Conservation (phyloP, 92 coral and sea anemone genomes). For the Porites lobata region DNA sequence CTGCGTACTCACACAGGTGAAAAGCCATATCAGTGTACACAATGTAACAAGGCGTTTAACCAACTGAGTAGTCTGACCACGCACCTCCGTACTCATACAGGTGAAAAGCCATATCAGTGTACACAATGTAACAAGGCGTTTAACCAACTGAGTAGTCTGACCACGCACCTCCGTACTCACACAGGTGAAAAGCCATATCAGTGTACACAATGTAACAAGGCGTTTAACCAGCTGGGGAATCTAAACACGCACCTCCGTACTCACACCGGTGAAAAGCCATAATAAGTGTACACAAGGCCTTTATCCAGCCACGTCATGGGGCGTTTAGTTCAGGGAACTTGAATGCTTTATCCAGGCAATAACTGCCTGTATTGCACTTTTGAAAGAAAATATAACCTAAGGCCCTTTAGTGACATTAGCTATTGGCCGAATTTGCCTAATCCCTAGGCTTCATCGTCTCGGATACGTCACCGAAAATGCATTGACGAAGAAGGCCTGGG, state of each 20-base stretch:
- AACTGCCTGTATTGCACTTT: too few relatives aligned
- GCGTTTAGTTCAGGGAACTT: too few relatives aligned
- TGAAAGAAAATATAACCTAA: too few relatives aligned
- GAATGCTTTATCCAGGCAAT: too few relatives aligned
- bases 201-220: constrained; percentile 49
- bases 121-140: neutral
- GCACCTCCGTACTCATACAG: neutral
- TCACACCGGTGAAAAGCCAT: constrained; percentile 64
- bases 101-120: neutral
- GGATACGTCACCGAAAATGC: too few relatives aligned
- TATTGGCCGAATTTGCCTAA: too few relatives aligned
- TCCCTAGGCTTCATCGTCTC: too few relatives aligned
- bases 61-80: neutral
- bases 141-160: neutral
- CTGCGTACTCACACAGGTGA: constrained; percentile 51
- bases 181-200: constrained; percentile 58
- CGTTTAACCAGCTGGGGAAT: neutral
- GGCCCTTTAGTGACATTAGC: too few relatives aligned
- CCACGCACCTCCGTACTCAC: constrained; percentile 54
- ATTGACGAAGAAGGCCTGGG: too few relatives aligned
- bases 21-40: constrained; percentile 53
- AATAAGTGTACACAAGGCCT: too few relatives aligned
- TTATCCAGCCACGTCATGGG: constrained; percentile 50
- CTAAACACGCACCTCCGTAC: constrained; percentile 12
- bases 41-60: constrained; percentile 53